phyloP scores from a whole-genome alignment of 2,888 invertebrate genomes.

The Eupsilia transversa region DNA sequence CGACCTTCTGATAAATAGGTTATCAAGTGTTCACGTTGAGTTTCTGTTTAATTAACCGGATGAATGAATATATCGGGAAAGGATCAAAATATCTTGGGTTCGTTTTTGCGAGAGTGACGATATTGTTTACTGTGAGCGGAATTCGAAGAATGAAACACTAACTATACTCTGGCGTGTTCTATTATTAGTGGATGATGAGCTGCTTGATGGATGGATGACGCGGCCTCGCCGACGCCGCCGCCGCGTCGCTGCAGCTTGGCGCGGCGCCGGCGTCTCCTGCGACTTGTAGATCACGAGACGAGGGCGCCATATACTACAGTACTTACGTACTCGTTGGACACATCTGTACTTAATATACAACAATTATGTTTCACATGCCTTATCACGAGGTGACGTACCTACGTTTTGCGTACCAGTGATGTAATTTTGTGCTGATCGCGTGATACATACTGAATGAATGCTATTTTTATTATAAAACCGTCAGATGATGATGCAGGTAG shows the following conservation, averaged over 20 bases:
- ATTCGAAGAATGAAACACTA: conserved; percentile 87
- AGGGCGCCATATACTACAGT: conserved; percentile 67
- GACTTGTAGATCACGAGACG: conserved; percentile 78
- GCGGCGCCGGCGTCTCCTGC: conserved; percentile 68
- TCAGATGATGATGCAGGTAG: conserved; percentile 42
- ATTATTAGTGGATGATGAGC: conserved; percentile 87
- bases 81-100: conserved; percentile 69
- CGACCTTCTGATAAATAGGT: conserved; percentile 81
- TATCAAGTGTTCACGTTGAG: conserved; percentile 78
- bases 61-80: conserved; percentile 77
- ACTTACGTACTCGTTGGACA: conserved; percentile 63
- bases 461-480: conserved; percentile 66
- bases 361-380: conserved; percentile 75
- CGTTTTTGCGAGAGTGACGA: conserved; percentile 74
- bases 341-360: conserved; percentile 61
- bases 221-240: conserved; percentile 79
- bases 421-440: conserved; percentile 77
- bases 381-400: conserved; percentile 77
- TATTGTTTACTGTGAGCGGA: conserved; percentile 82
- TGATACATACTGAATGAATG: conserved; percentile 73
- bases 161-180: conserved; percentile 76
- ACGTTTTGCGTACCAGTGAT: conserved; percentile 75
- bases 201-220: conserved; percentile 88
- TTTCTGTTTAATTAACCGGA: conserved; percentile 74
- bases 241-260: conserved; percentile 71